Evolutionary conservation across 2,797 vertebrate genomes (phyloP).

Genomic region (Lepidocolaptes lacrymiger): DNA sequence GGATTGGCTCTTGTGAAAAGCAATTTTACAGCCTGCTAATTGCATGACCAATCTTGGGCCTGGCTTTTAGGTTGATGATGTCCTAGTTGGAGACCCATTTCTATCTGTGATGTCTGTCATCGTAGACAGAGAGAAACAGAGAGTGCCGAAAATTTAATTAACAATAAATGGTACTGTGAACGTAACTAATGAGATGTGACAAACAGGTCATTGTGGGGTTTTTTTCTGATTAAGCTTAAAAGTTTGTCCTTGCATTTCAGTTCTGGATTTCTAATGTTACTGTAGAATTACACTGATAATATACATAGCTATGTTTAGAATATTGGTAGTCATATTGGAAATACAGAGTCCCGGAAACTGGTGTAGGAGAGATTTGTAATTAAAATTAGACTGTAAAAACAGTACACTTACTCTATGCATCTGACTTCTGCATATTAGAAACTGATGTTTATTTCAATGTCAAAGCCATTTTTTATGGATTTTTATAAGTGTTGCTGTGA

Average conservation of each 20-base stretch:
- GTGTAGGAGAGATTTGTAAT: neutral
- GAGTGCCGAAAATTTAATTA: neutral
- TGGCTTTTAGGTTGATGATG: neutral
- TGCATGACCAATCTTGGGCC: neutral
- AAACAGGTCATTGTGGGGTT: accelerated
- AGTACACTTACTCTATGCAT: neutral
- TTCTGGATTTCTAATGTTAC: neutral
- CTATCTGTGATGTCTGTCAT: neutral
- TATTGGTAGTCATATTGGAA: neutral
- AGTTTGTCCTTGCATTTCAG: neutral
- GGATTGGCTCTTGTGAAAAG: neutral
- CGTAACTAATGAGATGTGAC: neutral
- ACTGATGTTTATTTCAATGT: neutral
- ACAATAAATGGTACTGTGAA: neutral
- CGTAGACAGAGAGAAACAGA: neutral
- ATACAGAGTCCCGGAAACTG: neutral
- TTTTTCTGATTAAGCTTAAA: neutral
- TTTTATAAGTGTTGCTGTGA: neutral
- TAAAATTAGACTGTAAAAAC: neutral
- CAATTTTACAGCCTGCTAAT: neutral
- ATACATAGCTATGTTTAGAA: neutral
- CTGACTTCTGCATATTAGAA: neutral
- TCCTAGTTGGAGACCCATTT: neutral
- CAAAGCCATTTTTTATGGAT: neutral
- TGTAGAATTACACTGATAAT: neutral